A percentile compares a stretch with the other conserved stretches of the same genome.
phyloP scores from a whole-genome alignment of 2,113 vertebrate species.

The Myocastor coypus region DNA sequence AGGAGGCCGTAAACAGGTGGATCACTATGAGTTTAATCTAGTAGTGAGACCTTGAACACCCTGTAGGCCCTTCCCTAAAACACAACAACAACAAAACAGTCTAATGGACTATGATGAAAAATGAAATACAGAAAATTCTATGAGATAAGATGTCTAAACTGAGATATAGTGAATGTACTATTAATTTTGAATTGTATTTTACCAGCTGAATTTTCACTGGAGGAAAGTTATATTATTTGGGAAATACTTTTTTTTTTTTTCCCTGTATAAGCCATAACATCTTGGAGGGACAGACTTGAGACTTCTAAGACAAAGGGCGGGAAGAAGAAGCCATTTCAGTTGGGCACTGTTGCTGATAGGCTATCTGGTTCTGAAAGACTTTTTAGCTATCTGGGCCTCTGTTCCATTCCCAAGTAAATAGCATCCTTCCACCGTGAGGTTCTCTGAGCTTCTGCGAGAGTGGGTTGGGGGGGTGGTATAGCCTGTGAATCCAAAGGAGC shows the following conservation, averaged over 20 bases:
- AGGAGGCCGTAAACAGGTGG: no score
- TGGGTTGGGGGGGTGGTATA: neutral
- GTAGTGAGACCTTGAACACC: no score
- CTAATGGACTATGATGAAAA: neutral
- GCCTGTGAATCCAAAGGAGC: neutral
- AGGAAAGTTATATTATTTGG: neutral
- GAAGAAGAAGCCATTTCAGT: neutral
- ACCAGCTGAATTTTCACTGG: neutral
- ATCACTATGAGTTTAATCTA: no score
- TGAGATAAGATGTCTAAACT: neutral
- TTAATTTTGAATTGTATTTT: constrained; percentile 38
- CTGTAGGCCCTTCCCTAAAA: no score
- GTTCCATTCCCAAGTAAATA: neutral
- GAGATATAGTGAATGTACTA: neutral
- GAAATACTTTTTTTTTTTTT: neutral
- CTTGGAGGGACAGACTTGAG: neutral
- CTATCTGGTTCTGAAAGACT: neutral
- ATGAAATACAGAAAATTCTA: neutral
- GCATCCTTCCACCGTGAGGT: neutral
- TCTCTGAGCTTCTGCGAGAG: neutral
- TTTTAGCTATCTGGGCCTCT: neutral
- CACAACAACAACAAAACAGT: no score
- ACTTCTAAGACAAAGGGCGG: neutral
- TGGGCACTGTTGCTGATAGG: neutral
- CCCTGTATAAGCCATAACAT: neutral